Base-by-base conservation (phyloP, 1,140 invertebrate genomes). In the Caerostris extrusa region DNA sequence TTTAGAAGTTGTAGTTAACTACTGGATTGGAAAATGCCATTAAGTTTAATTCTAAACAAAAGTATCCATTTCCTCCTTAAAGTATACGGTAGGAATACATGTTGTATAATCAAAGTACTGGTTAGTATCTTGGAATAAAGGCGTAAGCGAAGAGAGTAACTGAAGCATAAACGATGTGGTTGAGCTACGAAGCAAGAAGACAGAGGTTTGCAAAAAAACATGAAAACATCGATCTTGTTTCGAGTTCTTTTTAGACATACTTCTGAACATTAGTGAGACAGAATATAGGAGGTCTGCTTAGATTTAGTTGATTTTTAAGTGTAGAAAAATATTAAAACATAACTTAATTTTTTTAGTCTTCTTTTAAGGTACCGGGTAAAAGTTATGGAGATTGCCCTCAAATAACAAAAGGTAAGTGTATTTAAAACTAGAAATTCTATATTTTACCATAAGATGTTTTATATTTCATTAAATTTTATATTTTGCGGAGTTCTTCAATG, bases 101-200 rank as follows among this genome's bases (percentile, higher is more conserved):
- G n/a, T 88, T 88, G 14, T 34, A 55, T 60, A 19, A 88, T 85
- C 58, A 85, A 7, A 85, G 83, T 85, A 60, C 53, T 88, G 53
- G 86, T 88, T 64, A 88, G 60, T 56, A 53, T 57, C 86, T 67
- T 88, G 6, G 14, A 8, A 34, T 53, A 3, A 17, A 55, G 50
- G 64, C 19, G 53, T 55, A 88, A 64, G 60, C 60, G 60, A 17
- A 53, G 60, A 14, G 6, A 88, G 53, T 64, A 88, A 88, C 86
- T 88, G 58, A 88, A 64, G 58, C 86, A 88, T 88, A n/a, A n/a
- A 58, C 86, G 86, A 88, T 34, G n/a, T 88, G 86, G 86, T 88
- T 88, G 86, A 67, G 86, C 86, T 88, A 53, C 19, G 58, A 34
- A 55, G 58, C 86, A 88, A 88, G 17, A 88, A 64, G 86, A 34